A percentile compares a stretch with the other conserved stretches of the same genome.
Conservation (phyloP, 2,797 vertebrate species). For the Bryconaethiops microstoma region DNA sequence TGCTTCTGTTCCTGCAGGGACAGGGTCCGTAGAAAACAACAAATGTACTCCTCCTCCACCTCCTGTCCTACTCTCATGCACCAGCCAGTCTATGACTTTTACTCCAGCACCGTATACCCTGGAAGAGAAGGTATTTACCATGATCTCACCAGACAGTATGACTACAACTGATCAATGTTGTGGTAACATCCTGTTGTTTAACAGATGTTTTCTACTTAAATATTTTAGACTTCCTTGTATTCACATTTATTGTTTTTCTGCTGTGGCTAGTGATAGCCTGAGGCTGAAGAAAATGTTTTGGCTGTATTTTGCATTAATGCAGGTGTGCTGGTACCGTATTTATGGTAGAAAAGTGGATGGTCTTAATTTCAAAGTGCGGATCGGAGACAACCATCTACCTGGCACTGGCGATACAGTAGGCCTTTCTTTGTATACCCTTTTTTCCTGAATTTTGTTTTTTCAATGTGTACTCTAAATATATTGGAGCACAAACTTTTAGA, state of each 20-base stretch:
- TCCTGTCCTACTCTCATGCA: constrained; percentile 84
- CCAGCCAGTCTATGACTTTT: constrained; percentile 83
- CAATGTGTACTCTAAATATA: too few relatives aligned
- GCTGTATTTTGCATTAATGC: constrained; percentile 13
- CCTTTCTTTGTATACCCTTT: too few relatives aligned
- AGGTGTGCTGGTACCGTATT: constrained; percentile 94
- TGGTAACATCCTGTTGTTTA: neutral
- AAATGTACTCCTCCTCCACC: constrained; percentile 78
- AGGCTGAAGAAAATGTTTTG: constrained; percentile 3
- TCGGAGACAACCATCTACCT: constrained; percentile 83
- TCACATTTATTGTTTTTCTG: neutral
- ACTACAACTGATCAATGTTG: neutral
- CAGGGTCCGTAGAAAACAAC: constrained; percentile 58
- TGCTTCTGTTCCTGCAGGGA: constrained; percentile 62
- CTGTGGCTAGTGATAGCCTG: neutral
- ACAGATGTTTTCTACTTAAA: neutral
- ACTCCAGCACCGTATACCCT: constrained; percentile 82
- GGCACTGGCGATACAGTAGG: constrained; percentile 88
- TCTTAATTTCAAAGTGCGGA: constrained; percentile 83
- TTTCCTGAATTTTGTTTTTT: neutral
- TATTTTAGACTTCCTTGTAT: neutral
- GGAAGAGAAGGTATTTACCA: constrained; percentile 75
- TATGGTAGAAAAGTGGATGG: constrained; percentile 80
- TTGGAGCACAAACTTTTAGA: too few relatives aligned
- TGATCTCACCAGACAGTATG: neutral